Percentiles rank a stretch among this genome's conserved stretches.
Evolutionary conservation across 1,140 invertebrate genomes (phyloP).

Genomic region (Drosophila orena): DNA sequence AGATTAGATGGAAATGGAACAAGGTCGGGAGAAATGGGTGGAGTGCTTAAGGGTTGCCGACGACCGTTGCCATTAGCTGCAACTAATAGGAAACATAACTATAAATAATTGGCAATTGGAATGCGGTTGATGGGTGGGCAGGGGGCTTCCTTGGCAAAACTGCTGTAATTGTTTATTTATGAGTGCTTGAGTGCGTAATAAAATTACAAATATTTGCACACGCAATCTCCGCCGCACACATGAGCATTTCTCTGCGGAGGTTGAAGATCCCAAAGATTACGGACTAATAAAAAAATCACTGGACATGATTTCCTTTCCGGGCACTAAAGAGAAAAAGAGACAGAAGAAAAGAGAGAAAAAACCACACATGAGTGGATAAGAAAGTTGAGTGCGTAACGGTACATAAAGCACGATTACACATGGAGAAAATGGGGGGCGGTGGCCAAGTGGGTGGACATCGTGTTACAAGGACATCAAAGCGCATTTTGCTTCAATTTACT

Average conservation of each 20-base stretch:
- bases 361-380: constrained; percentile 39
- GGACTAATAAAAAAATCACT: constrained; percentile 71
- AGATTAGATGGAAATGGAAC: constrained; percentile 34
- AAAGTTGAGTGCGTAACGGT: constrained; percentile 76
- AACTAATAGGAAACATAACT: constrained; percentile 74
- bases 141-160: background rate
- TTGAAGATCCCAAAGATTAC: constrained; percentile 3
- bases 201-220: constrained; percentile 84
- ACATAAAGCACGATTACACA: constrained; percentile 84
- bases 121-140: constrained; percentile 24
- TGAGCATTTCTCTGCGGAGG: constrained; percentile 3
- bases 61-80: constrained; percentile 42
- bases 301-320: constrained; percentile 67
- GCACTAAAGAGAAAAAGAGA: constrained; percentile 2
- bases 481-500: constrained; percentile 84
- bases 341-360: constrained; percentile 24
- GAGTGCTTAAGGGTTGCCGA: background rate
- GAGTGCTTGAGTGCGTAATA: constrained; percentile 82
- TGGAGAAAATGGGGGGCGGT: constrained; percentile 8
- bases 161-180: constrained; percentile 82
- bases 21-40: background rate
- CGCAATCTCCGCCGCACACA: constrained; percentile 37
- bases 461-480: constrained; percentile 77
- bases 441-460: constrained; percentile 30
- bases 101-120: constrained; percentile 75